These are phyloP conservation scores for Gnatocerus cornutus DNA, from an alignment of 2,888 invertebrate genomes.

Conservation along the genomic window DNA sequence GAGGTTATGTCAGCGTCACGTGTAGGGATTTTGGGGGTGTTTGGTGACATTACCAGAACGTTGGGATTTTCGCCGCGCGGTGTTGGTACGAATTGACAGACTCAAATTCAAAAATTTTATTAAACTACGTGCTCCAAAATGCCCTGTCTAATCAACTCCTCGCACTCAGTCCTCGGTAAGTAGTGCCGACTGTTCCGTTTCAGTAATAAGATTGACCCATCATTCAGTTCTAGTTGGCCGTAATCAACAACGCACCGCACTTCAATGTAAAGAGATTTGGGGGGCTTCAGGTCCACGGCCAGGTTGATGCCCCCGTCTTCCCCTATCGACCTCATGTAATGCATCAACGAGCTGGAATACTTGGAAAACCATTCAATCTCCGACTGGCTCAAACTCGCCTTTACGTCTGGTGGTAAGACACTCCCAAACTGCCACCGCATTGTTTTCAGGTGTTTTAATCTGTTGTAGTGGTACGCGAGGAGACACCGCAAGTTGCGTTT, in stretches of 20 bases:
- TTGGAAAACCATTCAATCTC: constrained; percentile 92
- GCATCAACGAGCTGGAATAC: constrained; percentile 89
- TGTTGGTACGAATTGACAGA: neutral
- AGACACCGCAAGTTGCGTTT: constrained; percentile 93
- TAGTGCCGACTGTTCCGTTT: constrained; percentile 95
- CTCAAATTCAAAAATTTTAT: constrained; percentile 4
- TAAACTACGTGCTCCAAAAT: constrained; percentile 83
- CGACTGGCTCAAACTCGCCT: constrained; percentile 83
- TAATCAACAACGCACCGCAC: constrained; percentile 93
- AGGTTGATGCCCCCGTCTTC: constrained; percentile 89
- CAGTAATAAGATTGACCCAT: constrained; percentile 91
- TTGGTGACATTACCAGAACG: too few species aligned
- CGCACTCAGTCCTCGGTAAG: constrained; percentile 90
- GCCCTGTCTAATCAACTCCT: constrained; percentile 92
- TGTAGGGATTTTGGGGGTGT: neutral
- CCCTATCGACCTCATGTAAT: constrained; percentile 93
- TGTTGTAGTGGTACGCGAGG: constrained; percentile 86
- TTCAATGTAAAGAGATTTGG: constrained; percentile 93
- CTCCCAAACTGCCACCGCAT: constrained; percentile 97
- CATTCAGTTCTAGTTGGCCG: constrained; percentile 94
- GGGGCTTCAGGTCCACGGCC: constrained; percentile 90
- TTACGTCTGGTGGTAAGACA: constrained; percentile 89
- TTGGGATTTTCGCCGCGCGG: neutral
- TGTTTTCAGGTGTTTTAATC: constrained; percentile 86
- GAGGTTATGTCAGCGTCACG: constrained; percentile 13